Conservation (phyloP, 2,888 invertebrate species). For the Polyploca ridens region DNA sequence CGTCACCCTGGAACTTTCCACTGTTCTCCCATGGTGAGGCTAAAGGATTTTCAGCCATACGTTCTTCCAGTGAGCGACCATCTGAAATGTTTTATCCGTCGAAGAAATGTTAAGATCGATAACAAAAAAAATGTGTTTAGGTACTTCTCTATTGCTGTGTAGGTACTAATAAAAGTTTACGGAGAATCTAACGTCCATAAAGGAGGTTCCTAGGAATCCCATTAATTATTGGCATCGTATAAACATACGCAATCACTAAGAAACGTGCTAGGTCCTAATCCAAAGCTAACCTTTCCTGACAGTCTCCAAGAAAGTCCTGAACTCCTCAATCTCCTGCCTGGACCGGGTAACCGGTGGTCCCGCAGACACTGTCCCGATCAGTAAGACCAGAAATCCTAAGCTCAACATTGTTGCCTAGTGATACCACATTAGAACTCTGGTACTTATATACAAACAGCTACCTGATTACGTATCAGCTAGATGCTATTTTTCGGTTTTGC, state of each 20-base stretch:
- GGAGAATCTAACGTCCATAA: no score
- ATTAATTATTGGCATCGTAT: no score
- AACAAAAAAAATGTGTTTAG: background rate
- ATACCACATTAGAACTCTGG: constrained; percentile 20
- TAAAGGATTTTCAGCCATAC: constrained; percentile 36
- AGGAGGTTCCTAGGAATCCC: no score
- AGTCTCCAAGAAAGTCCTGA: constrained; percentile 48
- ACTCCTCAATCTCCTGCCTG: constrained; percentile 51
- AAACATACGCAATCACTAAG: no score
- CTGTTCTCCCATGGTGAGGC: constrained; percentile 68
- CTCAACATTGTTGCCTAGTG: background rate
- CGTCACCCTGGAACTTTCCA: constrained; percentile 73
- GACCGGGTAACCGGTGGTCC: constrained; percentile 44
- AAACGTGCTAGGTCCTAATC: no score
- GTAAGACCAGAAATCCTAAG: constrained; percentile 29
- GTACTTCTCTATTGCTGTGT: no score
- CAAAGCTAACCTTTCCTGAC: constrained; percentile 49
- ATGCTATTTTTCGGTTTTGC: background rate
- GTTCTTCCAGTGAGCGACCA: constrained; percentile 39
- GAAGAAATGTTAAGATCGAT: background rate
- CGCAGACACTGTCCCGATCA: constrained; percentile 40
- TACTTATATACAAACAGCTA: background rate
- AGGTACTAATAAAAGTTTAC: no score
- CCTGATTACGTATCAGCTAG: background rate
- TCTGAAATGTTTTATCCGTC: background rate